Conservation (phyloP, 2,797 vertebrate genomes). For the Thunnus albacares region DNA sequence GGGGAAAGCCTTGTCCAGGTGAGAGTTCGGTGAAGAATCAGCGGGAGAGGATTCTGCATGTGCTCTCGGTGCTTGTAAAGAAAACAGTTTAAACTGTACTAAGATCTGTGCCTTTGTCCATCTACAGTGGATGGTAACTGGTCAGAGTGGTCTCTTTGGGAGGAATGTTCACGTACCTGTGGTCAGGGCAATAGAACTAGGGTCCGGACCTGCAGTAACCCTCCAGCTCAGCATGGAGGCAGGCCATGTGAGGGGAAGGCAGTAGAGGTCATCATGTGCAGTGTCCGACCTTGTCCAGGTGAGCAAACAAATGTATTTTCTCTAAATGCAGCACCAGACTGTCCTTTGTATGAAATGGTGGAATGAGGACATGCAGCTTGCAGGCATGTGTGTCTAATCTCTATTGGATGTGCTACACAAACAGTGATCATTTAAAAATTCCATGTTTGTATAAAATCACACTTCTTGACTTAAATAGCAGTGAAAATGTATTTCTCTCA, state of each 20-base stretch:
- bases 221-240: conserved; percentile 89
- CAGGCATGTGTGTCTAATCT: not conserved
- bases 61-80: not conserved
- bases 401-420: not conserved
- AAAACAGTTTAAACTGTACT: not conserved
- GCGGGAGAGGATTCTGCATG: not conserved
- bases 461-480: too few relatives aligned
- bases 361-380: not conserved
- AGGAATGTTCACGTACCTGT: conserved; percentile 94
- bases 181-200: conserved; percentile 94
- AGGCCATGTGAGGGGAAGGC: conserved; percentile 89
- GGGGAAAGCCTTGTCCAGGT: conserved; percentile 94
- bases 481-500: too few relatives aligned
- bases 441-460: too few relatives aligned
- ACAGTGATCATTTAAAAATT: too few relatives aligned
- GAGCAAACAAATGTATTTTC: conserved; percentile 23
- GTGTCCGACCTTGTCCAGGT: conserved; percentile 93
- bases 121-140: conserved; percentile 93
- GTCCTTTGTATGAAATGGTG: not conserved
- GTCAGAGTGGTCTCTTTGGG: conserved; percentile 96
- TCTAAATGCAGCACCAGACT: not conserved
- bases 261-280: conserved; percentile 91
- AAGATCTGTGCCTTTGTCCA: conserved; percentile 28
- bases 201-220: conserved; percentile 90
- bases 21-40: not conserved